Conservation (phyloP, 2,797 vertebrate species). For the Babyrousa celebensis region DNA sequence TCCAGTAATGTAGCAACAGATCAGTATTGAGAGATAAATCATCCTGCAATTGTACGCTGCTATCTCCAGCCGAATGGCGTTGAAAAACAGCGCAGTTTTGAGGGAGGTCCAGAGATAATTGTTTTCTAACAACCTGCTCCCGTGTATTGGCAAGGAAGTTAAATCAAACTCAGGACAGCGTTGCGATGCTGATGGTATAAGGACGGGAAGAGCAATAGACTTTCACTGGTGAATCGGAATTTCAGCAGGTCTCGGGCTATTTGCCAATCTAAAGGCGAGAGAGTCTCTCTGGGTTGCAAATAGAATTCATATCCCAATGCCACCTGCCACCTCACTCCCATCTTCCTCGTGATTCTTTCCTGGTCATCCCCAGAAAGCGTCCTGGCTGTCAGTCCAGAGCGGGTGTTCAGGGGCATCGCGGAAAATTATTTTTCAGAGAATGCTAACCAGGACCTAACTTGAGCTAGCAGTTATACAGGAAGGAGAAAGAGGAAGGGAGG, state of each 20-base stretch:
- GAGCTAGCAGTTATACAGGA: neutral
- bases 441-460: neutral
- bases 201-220: neutral
- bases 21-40: slow-evolving; percentile 84
- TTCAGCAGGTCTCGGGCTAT: neutral
- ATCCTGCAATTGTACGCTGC: slow-evolving; percentile 50
- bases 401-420: neutral
- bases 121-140: slow-evolving; percentile 76
- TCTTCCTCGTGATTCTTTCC: slow-evolving; percentile 28
- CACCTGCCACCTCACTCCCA: too few species aligned
- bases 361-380: neutral
- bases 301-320: neutral
- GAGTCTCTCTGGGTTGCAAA: neutral
- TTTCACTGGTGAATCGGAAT: neutral
- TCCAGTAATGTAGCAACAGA: slow-evolving; percentile 80
- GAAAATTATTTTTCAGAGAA: slow-evolving; percentile 40
- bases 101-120: slow-evolving; percentile 81
- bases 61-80: slow-evolving; percentile 81
- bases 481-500: neutral
- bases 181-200: neutral
- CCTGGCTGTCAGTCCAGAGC: neutral
- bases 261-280: neutral
- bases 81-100: slow-evolving; percentile 78
- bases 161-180: slow-evolving; percentile 64
- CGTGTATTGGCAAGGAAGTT: slow-evolving; percentile 70